Base-by-base conservation (phyloP, 1,140 invertebrate genomes). In the Platyscapa corneri region DNA sequence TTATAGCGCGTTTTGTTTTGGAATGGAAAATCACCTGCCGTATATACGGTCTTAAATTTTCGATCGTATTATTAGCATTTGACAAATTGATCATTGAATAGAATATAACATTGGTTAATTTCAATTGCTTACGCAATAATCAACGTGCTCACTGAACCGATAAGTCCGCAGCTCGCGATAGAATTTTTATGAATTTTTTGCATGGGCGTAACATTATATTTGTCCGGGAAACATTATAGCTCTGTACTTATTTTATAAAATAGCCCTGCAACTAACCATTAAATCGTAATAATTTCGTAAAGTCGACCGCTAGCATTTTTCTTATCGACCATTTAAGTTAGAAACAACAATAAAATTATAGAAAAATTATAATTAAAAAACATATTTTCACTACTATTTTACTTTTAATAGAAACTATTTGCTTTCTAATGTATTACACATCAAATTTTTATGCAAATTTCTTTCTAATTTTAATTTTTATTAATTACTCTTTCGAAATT, bases 41-140 rank as follows among this genome's bases (percentile, higher is more conserved):
- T 80, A 65, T 76, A 80, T 30, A 0, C 30, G 70, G 20, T 30
- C 67, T 81, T 75, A 12, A 49, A 67, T 30, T 65, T 86, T 80
- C 37, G 34, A 46, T 20, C 60, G 16, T 53, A 64, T 74, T 84
- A 88, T 86, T 87, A 86, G 49, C 65, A 79, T 76, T 85, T 80
- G 89, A 90, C 88, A 90, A 91, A 90, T 90, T 91, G 88, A 90
- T 90, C 89, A 89, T 90, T 89, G 83, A 88, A 85, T 87, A 86
- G 86, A 90, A 88, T 53, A 64, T 89, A 90, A 88, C 86, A 87
- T 87, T 86, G 86, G 87, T 88, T 88, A 88, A 83, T 84, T 83
- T 72, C 53, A 56, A 30, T 85, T 72, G 60, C 86, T 91, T 90
- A 85, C 88, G 89, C 88, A 91, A 90, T 86, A n/a, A 65, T 84